Conservation (phyloP, 2,888 invertebrate genomes). For the Nemotelus pantherinus region DNA sequence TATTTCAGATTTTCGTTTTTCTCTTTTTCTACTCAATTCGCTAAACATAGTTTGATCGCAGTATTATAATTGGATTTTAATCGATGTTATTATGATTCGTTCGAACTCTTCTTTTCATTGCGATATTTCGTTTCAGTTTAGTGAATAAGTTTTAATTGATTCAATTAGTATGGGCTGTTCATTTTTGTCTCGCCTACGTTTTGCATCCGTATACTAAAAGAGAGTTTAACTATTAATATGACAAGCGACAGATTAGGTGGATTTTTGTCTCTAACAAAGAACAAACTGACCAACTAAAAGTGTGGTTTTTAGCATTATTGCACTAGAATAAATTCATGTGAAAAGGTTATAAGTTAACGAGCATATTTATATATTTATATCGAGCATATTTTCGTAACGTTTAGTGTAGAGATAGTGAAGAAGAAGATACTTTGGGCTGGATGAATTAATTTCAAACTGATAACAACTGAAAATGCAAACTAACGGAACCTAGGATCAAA, state of each 20-base stretch:
- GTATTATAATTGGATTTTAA: neutral
- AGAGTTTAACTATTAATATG: too few relatives aligned
- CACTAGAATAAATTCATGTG: neutral
- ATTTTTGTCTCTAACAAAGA: too few relatives aligned
- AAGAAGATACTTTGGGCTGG: neutral
- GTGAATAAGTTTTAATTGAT: neutral
- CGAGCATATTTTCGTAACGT: neutral
- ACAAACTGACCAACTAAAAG: too few relatives aligned
- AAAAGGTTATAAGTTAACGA: too few relatives aligned
- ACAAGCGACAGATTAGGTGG: too few relatives aligned
- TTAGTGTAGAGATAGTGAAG: neutral
- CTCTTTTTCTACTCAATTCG: constrained; percentile 7
- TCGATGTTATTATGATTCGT: constrained; percentile 8
- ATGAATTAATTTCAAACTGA: constrained; percentile 19
- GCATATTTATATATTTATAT: too few relatives aligned
- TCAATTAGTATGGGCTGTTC: neutral
- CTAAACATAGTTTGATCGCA: neutral
- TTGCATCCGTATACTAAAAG: too few relatives aligned
- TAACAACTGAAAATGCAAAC: constrained; percentile 9
- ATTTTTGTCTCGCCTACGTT: too few relatives aligned
- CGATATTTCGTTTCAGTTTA: neutral
- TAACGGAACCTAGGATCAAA: constrained; percentile 42
- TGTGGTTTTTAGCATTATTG: neutral
- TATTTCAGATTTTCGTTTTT: neutral
- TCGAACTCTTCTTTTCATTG: constrained; percentile 25